phyloP scores from a whole-genome alignment of 2,797 vertebrate genomes.

The Spheniscus humboldti region DNA sequence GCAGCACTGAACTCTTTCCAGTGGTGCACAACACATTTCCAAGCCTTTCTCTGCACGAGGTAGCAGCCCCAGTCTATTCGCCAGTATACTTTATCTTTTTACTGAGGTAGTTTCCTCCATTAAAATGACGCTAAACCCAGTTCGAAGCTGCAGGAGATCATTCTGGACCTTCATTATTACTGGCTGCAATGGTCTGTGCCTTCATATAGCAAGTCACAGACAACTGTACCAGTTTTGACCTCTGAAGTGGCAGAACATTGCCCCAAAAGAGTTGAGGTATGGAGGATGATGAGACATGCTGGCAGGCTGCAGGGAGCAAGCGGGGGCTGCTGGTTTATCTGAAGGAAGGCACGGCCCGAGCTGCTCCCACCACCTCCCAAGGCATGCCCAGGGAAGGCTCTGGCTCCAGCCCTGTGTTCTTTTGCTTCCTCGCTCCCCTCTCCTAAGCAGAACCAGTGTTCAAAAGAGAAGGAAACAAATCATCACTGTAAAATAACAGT shows the following conservation, averaged over 20 bases:
- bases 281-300: background rate
- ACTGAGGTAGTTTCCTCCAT: background rate
- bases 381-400: background rate
- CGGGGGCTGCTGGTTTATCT: background rate
- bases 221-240: background rate
- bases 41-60: background rate
- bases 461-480: slow-evolving; percentile 22
- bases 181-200: background rate
- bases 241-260: background rate
- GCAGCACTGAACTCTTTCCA: background rate
- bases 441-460: background rate
- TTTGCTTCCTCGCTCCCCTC: background rate
- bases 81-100: background rate
- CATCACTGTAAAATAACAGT: background rate
- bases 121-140: background rate
- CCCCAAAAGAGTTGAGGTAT: accelerated
- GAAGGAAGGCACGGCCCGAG: background rate
- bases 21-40: background rate
- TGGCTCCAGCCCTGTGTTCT: background rate
- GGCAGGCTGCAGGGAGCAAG: background rate
- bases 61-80: background rate
- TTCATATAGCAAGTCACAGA: background rate
- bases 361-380: background rate
- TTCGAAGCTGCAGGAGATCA: background rate
- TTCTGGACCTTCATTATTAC: background rate